These are phyloP conservation scores for Hypsibius dujardini DNA, from an alignment of 1,140 invertebrate species.

Conservation along the genomic window DNA sequence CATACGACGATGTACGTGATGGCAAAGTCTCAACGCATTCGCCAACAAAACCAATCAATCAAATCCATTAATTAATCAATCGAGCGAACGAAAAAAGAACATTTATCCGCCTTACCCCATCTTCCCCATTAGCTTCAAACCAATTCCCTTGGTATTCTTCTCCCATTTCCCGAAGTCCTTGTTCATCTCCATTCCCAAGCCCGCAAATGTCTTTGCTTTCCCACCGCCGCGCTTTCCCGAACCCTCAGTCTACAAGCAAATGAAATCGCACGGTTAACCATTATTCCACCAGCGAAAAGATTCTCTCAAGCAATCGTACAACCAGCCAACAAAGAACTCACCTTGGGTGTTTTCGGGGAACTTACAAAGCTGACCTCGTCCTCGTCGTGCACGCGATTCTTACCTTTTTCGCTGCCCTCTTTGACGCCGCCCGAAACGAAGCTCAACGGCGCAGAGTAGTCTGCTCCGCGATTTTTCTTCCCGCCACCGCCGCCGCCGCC, in stretches of 20 bases:
- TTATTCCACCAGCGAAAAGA: neutral
- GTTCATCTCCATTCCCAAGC: neutral
- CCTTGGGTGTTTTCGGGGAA: conserved; percentile 8
- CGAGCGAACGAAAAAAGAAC: too few species aligned
- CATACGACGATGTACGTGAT: too few species aligned
- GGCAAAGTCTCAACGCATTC: too few species aligned
- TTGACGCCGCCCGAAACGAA: conserved; percentile 38
- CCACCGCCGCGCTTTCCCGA: neutral
- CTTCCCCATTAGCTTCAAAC: conserved; percentile 60
- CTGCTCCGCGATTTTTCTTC: conserved; percentile 23
- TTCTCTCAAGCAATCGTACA: neutral
- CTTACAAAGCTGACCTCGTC: neutral
- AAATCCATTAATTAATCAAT: too few species aligned
- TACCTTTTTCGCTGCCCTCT: conserved; percentile 23
- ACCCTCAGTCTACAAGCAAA: neutral
- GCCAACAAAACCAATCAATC: too few species aligned
- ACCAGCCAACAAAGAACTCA: neutral
- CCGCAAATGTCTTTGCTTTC: neutral
- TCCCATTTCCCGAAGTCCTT: conserved; percentile 61
- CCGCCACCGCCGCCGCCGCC: neutral
- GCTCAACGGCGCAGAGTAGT: conserved; percentile 30
- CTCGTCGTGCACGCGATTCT: conserved; percentile 1
- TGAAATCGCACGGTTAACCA: neutral
- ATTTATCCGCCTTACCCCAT: neutral
- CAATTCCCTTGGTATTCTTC: conserved; percentile 82